Evolutionary conservation across 2,113 vertebrate species (phyloP), one percentile per base, ranked within the genome.

Genomic region (Lophotis ruficrista): DNA sequence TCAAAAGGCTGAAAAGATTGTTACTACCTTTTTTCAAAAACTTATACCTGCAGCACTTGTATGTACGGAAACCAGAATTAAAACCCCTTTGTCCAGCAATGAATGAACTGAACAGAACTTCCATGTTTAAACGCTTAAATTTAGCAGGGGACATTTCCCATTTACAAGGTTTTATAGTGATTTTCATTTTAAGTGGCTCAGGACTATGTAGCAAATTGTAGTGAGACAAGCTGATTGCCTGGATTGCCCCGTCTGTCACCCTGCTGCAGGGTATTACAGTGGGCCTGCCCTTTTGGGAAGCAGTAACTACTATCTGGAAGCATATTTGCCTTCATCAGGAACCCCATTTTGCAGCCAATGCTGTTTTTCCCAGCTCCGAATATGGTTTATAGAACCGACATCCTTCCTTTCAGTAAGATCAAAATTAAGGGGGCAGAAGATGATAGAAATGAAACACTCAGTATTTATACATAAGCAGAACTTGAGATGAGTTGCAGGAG

Each of bases 221-320:
- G 20, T 5, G 57, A 79, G 45, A 95, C 81, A 82, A 93, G 33
- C 21, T 82, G 57, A 72, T 76, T 81, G 77, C 56, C 33, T 66
- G 65, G 66, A 37, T 25, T 90, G 73, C n/a, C 78, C 81, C 2
- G 15, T 68, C 89, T 88, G 65, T 50, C 78, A 71, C 35, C 43
- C 73, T 48, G 31, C 27, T 0, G 4, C 1, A 60, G 33, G 23
- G 33, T 47, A 76, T 18, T 65, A 41, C n/a, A 51, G 7, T 4
- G 27, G 43, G 15, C 38, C 14, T 91, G 65, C 5, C 69, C 71
- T 78, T 86, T 24, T 37, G 14, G 33, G 41, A 87, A 85, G 27
- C 27, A 75, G 28, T 66, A 43, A 77, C 33, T 54, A 60, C 28
- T 60, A 20, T 30, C 35, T 65, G 43, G 56, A 70, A 87, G 53